A percentile compares a stretch with the other conserved stretches of the same genome.
These are phyloP conservation scores for Xiphophorus birchmanni DNA, from an alignment of 2,797 vertebrate species.

Conservation along the genomic window DNA sequence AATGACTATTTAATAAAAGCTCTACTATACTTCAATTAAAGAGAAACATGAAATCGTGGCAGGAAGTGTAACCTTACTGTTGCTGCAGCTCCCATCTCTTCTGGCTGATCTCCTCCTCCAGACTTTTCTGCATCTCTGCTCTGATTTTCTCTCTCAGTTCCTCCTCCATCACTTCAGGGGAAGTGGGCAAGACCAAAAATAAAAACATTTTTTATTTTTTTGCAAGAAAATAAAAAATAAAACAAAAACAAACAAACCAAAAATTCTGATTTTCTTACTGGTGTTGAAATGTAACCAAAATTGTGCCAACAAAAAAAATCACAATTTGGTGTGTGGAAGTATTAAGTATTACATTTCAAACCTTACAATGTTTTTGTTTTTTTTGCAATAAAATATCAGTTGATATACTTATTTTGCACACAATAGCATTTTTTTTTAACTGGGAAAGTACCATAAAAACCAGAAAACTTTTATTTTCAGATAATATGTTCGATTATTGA, in stretches of 20 bases:
- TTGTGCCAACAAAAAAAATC: not conserved
- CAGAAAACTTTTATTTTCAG: not conserved
- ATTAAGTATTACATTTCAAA: not conserved
- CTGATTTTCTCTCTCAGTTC: conserved; percentile 67
- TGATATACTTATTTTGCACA: not conserved
- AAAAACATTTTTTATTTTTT: conserved; percentile 9
- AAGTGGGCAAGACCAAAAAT: conserved; percentile 4
- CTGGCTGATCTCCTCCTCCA: conserved; percentile 72
- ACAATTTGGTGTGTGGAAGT: not conserved
- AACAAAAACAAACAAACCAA: too few species aligned
- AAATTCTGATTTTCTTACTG: not conserved
- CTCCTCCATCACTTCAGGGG: conserved; percentile 63
- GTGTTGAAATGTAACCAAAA: not conserved
- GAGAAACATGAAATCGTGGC: not conserved
- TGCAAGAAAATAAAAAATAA: not conserved
- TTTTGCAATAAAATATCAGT: not conserved
- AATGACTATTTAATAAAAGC: not conserved
- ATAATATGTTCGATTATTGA: not conserved
- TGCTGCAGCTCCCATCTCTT: conserved; percentile 66
- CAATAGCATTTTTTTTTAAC: not conserved
- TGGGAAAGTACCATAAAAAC: not conserved
- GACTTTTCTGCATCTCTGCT: conserved; percentile 66
- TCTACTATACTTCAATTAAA: not conserved
- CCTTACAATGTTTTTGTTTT: not conserved
- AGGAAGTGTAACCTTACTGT: conserved; percentile 60